These are phyloP conservation scores for Elephas maximus DNA, from an alignment of 2,113 vertebrate species.

Conservation along the genomic window DNA sequence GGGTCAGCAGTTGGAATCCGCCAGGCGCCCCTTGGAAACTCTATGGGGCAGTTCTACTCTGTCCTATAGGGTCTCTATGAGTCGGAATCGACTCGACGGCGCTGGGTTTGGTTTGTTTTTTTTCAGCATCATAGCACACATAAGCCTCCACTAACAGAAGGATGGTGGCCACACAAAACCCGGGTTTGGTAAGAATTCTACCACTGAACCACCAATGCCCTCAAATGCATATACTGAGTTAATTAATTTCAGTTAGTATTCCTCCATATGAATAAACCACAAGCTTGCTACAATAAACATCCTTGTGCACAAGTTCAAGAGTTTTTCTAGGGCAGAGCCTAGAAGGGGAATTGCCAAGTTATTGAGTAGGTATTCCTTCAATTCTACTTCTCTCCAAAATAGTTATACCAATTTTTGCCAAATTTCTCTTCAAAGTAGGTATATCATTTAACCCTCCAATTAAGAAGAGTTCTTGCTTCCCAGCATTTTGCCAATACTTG, in stretches of 20 bases:
- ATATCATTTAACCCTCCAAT: background rate
- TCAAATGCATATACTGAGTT: background rate
- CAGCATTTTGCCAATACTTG: background rate
- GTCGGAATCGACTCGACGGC: too few species aligned
- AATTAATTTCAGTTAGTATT: background rate
- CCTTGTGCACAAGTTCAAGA: background rate
- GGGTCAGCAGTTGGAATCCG: too few species aligned
- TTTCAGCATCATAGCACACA: too few species aligned
- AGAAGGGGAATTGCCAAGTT: background rate
- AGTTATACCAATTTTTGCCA: background rate
- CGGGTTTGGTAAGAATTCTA: too few species aligned
- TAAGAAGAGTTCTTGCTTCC: background rate
- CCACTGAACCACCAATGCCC: too few species aligned
- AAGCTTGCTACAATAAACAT: background rate
- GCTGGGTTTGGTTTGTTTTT: too few species aligned
- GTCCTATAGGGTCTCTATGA: too few species aligned
- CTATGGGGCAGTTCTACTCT: too few species aligned
- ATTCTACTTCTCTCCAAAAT: background rate
- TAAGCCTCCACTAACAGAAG: too few species aligned
- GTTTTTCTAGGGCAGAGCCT: background rate
- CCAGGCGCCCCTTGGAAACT: too few species aligned
- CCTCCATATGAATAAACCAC: background rate
- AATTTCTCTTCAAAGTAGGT: background rate
- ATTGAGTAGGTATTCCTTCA: background rate
- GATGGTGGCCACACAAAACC: too few species aligned